Evolutionary conservation across 2,113 vertebrate genomes (phyloP).

Genomic region (Peromyscus leucopus): DNA sequence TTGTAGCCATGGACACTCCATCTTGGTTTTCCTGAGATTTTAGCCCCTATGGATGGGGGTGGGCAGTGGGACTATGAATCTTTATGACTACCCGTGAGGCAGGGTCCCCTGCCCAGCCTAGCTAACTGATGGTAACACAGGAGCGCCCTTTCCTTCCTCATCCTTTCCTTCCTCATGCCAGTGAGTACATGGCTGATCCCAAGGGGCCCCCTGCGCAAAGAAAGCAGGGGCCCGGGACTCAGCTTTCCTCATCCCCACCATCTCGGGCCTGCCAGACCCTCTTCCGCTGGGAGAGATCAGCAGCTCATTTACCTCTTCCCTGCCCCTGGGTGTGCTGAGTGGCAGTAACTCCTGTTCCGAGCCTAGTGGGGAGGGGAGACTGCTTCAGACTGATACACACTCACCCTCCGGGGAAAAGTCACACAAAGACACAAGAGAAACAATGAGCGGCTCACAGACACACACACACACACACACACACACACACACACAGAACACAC

Average conservation of each 20-base stretch:
- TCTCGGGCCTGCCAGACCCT: neutral
- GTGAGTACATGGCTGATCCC: neutral
- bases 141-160: neutral
- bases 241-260: neutral
- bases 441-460: too few relatives aligned
- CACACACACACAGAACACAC: too few relatives aligned
- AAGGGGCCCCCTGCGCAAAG: neutral
- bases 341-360: neutral
- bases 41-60: neutral
- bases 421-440: neutral
- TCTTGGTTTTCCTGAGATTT: neutral
- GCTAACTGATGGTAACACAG: neutral
- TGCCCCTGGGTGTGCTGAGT: neutral
- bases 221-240: neutral
- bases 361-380: neutral
- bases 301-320: neutral
- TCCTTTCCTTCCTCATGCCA: neutral
- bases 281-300: neutral
- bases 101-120: neutral
- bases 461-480: accelerated
- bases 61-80: neutral
- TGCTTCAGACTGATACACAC: neutral
- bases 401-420: neutral
- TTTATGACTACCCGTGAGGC: neutral
- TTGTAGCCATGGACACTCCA: neutral